A percentile compares a stretch with the other conserved stretches of the same genome.
phyloP scores from a whole-genome alignment of 2,888 invertebrate genomes.

The Ophraella communa region DNA sequence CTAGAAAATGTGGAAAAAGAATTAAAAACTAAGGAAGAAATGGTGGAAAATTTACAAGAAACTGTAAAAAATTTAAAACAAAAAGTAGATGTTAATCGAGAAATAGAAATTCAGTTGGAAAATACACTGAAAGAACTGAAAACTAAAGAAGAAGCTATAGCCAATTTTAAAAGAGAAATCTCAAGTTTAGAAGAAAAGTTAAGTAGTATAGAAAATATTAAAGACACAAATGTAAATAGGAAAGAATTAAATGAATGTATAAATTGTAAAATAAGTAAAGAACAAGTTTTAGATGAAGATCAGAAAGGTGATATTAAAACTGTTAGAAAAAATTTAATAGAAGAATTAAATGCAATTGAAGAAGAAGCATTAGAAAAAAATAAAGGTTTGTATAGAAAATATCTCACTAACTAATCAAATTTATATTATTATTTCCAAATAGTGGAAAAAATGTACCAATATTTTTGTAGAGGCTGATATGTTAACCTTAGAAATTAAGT shows the following conservation, averaged over 20 bases:
- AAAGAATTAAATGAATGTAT: constrained; percentile 25
- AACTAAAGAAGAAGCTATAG: constrained; percentile 28
- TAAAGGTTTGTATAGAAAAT: constrained; percentile 16
- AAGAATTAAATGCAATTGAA: constrained; percentile 37
- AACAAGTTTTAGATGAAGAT: background rate
- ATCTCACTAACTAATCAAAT: background rate
- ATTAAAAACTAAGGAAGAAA: constrained; percentile 18
- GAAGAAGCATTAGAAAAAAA: constrained; percentile 27
- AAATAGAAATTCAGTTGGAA: background rate
- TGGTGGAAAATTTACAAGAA: constrained; percentile 15
- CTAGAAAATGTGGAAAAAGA: constrained; percentile 12
- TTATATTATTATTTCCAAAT: background rate
- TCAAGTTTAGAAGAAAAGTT: constrained; percentile 15
- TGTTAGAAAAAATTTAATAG: constrained; percentile 30
- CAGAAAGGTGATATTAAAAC: constrained; percentile 21
- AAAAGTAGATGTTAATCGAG: constrained; percentile 20
- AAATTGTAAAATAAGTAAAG: background rate
- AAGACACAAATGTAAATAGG: constrained; percentile 34
- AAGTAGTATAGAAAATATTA: constrained; percentile 33
- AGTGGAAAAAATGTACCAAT: background rate
- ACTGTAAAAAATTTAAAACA: constrained; percentile 2
- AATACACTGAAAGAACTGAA: background rate
- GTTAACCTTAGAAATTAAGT: constrained; percentile 44
- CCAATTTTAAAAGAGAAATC: background rate
- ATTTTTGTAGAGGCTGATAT: constrained; percentile 34